Percentiles rank a stretch among this genome's conserved stretches.
Evolutionary conservation across 2,797 vertebrate species (phyloP).

Genomic region (Muscicapa comitata): DNA sequence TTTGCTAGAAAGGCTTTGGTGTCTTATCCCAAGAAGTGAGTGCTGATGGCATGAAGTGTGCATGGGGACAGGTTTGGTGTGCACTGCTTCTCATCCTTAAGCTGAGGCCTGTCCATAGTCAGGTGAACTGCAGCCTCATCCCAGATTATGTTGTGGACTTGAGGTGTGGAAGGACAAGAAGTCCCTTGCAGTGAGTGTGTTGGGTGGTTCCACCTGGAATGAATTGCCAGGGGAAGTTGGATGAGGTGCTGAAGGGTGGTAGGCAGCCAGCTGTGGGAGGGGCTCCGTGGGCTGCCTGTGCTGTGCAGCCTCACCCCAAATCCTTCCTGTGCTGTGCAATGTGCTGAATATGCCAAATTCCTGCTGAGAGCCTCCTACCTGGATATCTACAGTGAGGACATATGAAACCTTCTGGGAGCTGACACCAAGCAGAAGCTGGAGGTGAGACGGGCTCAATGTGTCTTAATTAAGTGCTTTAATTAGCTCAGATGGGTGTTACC

Average conservation of each 20-base stretch:
- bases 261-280: not conserved
- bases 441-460: constrained; percentile 61
- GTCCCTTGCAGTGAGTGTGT: not conserved
- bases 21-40: not conserved
- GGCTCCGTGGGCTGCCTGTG: not conserved
- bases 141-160: rapidly evolving
- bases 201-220: not conserved
- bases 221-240: not conserved
- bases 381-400: constrained; percentile 91
- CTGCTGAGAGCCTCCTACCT: constrained; percentile 87
- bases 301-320: not conserved
- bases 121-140: not conserved
- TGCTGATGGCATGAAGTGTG: rapidly evolving
- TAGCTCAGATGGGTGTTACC: not conserved
- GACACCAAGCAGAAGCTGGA: constrained; percentile 89
- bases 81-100: not conserved
- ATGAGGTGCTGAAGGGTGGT: not conserved
- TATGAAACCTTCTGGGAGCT: constrained; percentile 84
- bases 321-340: constrained; percentile 66
- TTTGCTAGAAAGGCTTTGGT: not conserved
- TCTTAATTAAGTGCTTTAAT: not conserved
- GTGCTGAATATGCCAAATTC: constrained; percentile 89
- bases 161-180: not conserved
- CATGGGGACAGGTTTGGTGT: not conserved
- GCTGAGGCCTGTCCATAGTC: not conserved